A percentile compares a stretch with the other conserved stretches of the same genome.
Conservation (phyloP, 1,140 invertebrate species). For the Glomeris maerens region DNA sequence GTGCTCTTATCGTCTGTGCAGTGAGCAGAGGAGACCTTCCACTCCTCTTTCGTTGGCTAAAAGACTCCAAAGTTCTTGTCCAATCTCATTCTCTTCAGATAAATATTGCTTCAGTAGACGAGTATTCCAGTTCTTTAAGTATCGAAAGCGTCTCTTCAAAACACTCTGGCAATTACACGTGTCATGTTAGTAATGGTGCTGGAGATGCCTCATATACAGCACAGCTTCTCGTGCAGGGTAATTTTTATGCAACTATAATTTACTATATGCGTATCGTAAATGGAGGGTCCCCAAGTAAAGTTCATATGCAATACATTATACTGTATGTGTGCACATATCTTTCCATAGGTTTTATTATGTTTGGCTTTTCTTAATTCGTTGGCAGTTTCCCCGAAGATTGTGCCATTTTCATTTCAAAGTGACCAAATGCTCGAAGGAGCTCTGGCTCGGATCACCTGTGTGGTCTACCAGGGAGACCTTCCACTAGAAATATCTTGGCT, state of each 20-base stretch:
- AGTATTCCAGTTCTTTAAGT: slow-evolving; percentile 33
- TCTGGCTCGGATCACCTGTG: slow-evolving; percentile 58
- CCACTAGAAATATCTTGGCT: slow-evolving; percentile 51
- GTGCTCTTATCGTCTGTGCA: slow-evolving; percentile 62
- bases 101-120: slow-evolving; percentile 47
- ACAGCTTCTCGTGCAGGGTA: slow-evolving; percentile 42
- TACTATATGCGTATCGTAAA: no score
- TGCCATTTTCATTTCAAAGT: slow-evolving; percentile 37
- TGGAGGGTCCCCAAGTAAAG: no score
- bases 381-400: slow-evolving; percentile 39
- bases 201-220: slow-evolving; percentile 46
- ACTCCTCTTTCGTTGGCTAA: slow-evolving; percentile 59
- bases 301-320: no score
- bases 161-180: slow-evolving; percentile 51
- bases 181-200: slow-evolving; percentile 45
- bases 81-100: slow-evolving; percentile 79
- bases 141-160: slow-evolving; percentile 44
- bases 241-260: slow-evolving; percentile 2
- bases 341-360: no score
- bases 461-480: slow-evolving; percentile 63
- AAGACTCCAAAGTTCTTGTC: slow-evolving; percentile 49
- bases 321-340: no score
- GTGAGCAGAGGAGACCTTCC: slow-evolving; percentile 88
- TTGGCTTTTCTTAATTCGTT: slow-evolving; percentile 25
- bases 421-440: slow-evolving; percentile 31